These are phyloP conservation scores for Cryptotermes secundus DNA, from an alignment of 1,140 invertebrate species.

Conservation along the genomic window DNA sequence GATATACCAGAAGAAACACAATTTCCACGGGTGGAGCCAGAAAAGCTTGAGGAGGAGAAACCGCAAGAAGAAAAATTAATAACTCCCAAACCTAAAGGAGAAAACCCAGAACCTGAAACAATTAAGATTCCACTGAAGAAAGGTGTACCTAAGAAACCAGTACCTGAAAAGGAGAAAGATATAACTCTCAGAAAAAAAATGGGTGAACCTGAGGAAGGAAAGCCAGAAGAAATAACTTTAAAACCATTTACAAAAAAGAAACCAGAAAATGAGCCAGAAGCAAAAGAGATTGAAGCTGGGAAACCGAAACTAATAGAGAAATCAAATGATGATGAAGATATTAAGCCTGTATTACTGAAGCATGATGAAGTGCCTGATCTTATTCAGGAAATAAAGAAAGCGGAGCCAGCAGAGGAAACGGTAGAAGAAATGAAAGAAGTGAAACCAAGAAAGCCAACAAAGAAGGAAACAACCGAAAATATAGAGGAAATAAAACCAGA, in stretches of 20 bases:
- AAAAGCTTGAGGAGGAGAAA: slow-evolving; percentile 34
- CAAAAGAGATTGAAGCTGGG: slow-evolving; percentile 37
- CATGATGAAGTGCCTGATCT: not conserved
- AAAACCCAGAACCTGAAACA: slow-evolving; percentile 31
- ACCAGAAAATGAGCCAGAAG: slow-evolving; percentile 29
- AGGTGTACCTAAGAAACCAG: slow-evolving; percentile 54
- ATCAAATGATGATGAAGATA: slow-evolving; percentile 36
- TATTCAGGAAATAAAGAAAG: not conserved
- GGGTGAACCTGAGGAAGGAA: slow-evolving; percentile 29
- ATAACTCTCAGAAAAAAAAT: slow-evolving; percentile 43
- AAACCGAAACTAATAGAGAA: slow-evolving; percentile 35
- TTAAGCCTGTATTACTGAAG: slow-evolving; percentile 29
- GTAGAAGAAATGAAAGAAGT: slow-evolving; percentile 31
- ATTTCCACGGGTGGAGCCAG: slow-evolving; percentile 38
- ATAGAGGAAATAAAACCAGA: not conserved
- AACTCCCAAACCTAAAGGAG: slow-evolving; percentile 34
- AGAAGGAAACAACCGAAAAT: slow-evolving; percentile 8
- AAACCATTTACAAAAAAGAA: slow-evolving; percentile 34
- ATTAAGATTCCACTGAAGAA: slow-evolving; percentile 48
- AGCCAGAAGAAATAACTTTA: slow-evolving; percentile 31
- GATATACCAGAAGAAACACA: slow-evolving; percentile 27
- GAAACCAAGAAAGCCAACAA: slow-evolving; percentile 32
- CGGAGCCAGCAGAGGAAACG: slow-evolving; percentile 32
- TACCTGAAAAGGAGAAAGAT: slow-evolving; percentile 44
- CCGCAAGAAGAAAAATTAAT: slow-evolving; percentile 32